Evolutionary conservation across 2,888 invertebrate species (phyloP).

Genomic region (Myopa tessellatipennis): DNA sequence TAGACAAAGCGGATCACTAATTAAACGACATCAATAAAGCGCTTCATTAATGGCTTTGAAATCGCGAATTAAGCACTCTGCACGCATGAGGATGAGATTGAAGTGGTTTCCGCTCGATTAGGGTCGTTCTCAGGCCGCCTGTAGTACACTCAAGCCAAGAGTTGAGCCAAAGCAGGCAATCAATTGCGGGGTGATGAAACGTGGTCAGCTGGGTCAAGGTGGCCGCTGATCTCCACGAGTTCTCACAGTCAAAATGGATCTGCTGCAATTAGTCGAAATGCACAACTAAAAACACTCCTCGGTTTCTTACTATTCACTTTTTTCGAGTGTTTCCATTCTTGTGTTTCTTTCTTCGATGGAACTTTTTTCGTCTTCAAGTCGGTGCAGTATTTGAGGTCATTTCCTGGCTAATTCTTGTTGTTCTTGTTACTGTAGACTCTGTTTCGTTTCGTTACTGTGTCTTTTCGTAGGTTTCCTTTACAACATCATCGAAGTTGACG

Average conservation of each 20-base stretch:
- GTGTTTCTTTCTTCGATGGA: conserved; percentile 44
- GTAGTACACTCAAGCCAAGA: conserved; percentile 40
- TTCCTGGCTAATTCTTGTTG: conserved; percentile 62
- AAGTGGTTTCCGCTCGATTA: conserved; percentile 52
- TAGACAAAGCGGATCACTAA: conserved; percentile 30
- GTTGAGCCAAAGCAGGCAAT: conserved; percentile 35
- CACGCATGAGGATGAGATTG: conserved; percentile 45
- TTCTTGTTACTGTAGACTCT: not conserved
- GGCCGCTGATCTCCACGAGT: conserved; percentile 30
- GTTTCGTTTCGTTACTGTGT: not conserved
- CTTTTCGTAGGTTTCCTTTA: not conserved
- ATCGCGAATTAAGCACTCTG: conserved; percentile 37
- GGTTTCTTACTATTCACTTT: not conserved
- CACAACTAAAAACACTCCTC: not conserved
- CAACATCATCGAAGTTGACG: not conserved
- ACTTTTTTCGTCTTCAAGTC: conserved; percentile 21
- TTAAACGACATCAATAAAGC: conserved; percentile 43
- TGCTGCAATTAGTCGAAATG: not conserved
- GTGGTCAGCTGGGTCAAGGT: not conserved
- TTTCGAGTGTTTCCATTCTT: conserved; percentile 25
- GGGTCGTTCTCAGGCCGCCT: conserved; percentile 45
- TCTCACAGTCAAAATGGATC: not conserved
- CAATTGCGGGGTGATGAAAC: conserved; percentile 18
- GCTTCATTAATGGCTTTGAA: conserved; percentile 39
- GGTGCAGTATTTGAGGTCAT: conserved; percentile 59